Base-by-base conservation (phyloP, 2,888 invertebrate genomes). In the Perizoma flavofasciatum region DNA sequence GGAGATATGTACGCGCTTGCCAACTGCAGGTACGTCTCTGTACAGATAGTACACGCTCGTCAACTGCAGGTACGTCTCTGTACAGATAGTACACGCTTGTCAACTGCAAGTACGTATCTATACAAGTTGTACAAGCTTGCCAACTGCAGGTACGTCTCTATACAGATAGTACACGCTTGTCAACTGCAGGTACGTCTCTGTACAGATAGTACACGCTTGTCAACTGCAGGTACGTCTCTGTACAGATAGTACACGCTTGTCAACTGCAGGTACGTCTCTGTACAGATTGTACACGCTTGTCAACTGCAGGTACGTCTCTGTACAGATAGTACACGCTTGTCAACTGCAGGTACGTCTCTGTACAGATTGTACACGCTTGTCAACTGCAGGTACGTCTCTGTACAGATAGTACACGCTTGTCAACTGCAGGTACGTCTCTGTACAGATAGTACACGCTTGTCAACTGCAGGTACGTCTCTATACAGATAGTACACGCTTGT, bases 1-100 rank as follows among this genome's bases (percentile, higher is more conserved):
- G 93, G 66, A 92, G 95, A 69, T 98, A 97, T 77, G 96, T 97
- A 4, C 83, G 92, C 40, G 89, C 93, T 53, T 95, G 95, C 83
- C 92, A 93, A 5, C 83, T 97, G 64, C 90, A 93, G 72, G 93
- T 94, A 44, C 7, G 44, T 44, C n/a, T 44, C n/a, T 44, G 1
- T 22, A 11, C 10, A 92, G 95, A 69, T 98, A 97, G 96, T 97
- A 4, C 83, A 92, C 40, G 89, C 93, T 53, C 95, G 95, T 83
- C 92, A 93, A 5, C 83, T 97, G 64, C 90, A 93, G 72, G 93
- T 94, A 44, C 7, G 44, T 44, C n/a, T 44, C n/a, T 44, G 1
- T 22, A 11, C 10, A 92, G 95, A 69, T 98, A 97, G 96, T 97
- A 4, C 83, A 92, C 40, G 89, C 93, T 53, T 95, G 95, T 83